Base-by-base conservation (phyloP, 2,888 invertebrate genomes). In the Apantesis nais region DNA sequence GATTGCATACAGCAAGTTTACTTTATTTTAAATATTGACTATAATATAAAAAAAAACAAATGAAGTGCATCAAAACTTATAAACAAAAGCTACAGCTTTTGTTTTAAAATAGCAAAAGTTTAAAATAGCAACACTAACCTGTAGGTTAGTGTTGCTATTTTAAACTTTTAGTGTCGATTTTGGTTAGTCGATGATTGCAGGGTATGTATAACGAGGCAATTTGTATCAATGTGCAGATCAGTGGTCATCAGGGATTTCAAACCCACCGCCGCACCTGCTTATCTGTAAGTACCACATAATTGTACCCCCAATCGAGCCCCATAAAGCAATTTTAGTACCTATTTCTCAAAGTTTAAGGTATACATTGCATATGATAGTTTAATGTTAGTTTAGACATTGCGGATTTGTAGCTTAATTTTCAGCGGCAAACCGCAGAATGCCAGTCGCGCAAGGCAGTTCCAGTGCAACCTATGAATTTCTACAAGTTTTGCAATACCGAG, bases 371-470 rank as follows among this genome's bases (percentile, higher is more conserved):
- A 66, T 39, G n/a, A 39, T 37, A 29, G 16, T 7, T 39, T 68
- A 62, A 31, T 74, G 62, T 64, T n/a, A 63, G 66, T 77, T 85
- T 79, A 55, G 79, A 70, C 81, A 55, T 87, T 88, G 80, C 71
- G 60, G 52, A 76, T 76, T 73, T 65, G 71, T 71, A 69, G 68
- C 34, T 77, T 83, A 79, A 87, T 86, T 89, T 91, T 91, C 88
- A 91, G 90, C 86, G 90, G 87, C 89, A 86, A 90, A 92, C 93
- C 92, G 90, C 93, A 86, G 90, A 90, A 93, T 93, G 89, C 81
- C 78, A 79, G 83, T 89, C 87, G 86, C 84, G 82, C 84, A 86
- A 84, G 83, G 83, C 80, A 29, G 70, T 76, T 79, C 76, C 81
- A 78, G 74, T 70, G 78, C 77, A 76, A 78, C 79, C 79, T 81